Evolutionary conservation across 1,140 invertebrate genomes (phyloP).

Genomic region (Pseudomyrmex gracilis): DNA sequence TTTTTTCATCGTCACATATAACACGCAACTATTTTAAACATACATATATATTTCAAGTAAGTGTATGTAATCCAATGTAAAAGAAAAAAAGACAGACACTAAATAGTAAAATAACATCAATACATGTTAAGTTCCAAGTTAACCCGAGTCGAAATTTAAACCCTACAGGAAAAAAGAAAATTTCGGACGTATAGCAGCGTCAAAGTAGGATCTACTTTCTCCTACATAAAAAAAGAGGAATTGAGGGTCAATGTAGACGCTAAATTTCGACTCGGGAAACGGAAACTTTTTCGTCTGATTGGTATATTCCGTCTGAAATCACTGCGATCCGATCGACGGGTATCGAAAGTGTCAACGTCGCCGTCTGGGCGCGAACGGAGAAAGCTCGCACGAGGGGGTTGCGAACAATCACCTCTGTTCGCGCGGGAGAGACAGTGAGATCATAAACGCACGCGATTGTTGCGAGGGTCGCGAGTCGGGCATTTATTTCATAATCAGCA

Average conservation of each 20-base stretch:
- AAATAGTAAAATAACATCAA: not conserved
- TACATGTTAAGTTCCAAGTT: not conserved
- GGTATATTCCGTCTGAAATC: slow-evolving; percentile 56
- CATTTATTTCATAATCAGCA: slow-evolving; percentile 83
- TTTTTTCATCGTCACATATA: not conserved
- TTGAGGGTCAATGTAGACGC: too few relatives aligned
- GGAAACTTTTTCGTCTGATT: slow-evolving; percentile 4
- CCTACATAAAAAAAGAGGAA: too few relatives aligned
- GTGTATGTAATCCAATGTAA: not conserved
- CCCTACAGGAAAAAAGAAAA: too few relatives aligned
- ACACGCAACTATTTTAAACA: not conserved
- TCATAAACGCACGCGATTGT: slow-evolving; percentile 21
- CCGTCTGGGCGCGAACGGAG: slow-evolving; percentile 53
- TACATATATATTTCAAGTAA: not conserved
- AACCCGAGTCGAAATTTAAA: too few relatives aligned
- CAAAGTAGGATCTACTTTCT: too few relatives aligned
- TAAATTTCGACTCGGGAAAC: too few relatives aligned
- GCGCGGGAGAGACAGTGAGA: slow-evolving; percentile 34
- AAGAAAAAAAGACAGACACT: not conserved
- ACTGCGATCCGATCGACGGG: slow-evolving; percentile 42
- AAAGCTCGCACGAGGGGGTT: slow-evolving; percentile 35
- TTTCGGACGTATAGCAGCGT: too few relatives aligned
- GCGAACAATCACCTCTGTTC: not conserved
- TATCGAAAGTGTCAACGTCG: slow-evolving; percentile 73
- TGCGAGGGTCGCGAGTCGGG: slow-evolving; percentile 66